Conservation (phyloP, 2,113 vertebrate genomes). For the Camelus dromedarius region DNA sequence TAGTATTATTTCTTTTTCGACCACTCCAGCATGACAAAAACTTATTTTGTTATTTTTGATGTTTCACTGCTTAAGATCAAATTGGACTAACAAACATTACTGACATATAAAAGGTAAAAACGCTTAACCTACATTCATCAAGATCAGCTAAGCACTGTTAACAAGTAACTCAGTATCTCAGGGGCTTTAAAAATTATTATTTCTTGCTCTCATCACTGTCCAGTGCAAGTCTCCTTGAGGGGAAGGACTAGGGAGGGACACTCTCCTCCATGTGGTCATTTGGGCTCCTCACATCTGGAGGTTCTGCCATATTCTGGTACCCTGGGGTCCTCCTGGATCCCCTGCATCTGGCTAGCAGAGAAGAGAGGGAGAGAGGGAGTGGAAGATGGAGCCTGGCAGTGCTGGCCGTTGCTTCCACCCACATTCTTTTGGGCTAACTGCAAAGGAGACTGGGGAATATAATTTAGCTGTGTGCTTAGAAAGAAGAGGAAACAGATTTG, state of each 20-base stretch:
- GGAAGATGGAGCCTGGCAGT: not conserved
- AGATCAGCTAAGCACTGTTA: not conserved
- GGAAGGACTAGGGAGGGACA: not conserved
- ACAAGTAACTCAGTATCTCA: not conserved
- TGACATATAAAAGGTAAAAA: not conserved
- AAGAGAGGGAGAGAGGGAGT: not conserved
- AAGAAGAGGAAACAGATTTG: not conserved
- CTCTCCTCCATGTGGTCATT: not conserved
- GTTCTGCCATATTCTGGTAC: not conserved
- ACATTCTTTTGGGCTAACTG: not conserved
- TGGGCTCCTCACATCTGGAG: not conserved
- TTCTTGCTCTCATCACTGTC: not conserved
- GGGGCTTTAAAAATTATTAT: not conserved
- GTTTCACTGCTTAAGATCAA: conserved; percentile 13
- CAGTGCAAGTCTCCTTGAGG: not conserved
- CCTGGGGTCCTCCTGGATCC: not conserved
- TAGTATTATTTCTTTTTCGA: conserved; percentile 22
- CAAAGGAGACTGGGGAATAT: not conserved
- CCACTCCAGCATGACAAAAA: not conserved
- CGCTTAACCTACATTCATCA: not conserved
- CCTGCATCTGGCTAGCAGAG: not conserved
- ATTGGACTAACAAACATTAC: not conserved
- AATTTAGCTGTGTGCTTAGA: not conserved
- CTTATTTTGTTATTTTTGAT: conserved; percentile 16
- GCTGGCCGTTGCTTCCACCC: not conserved